Evolutionary conservation across 2,797 vertebrate genomes (phyloP), one percentile per base, ranked within the genome.

Genomic region (Percopsis omiscomaycus): DNA sequence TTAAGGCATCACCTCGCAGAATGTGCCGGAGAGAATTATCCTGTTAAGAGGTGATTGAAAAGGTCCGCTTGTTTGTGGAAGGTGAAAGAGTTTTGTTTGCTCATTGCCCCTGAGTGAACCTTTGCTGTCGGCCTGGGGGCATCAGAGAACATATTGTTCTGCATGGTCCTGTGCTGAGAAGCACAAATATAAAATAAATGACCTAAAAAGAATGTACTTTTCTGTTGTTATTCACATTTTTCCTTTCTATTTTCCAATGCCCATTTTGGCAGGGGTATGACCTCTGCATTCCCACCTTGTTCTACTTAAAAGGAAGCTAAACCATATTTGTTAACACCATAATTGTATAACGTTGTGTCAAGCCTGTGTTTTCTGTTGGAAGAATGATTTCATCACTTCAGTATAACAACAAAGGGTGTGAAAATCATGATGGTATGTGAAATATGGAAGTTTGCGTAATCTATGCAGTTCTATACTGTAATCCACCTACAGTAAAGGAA

Each of bases 291-390:
- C 59, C 54, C 56, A 65, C 67, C 42, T 81, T 84, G 77, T 84
- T 61, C 10, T 51, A 82, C 84, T 78, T 70, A 60, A 74, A 68
- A 73, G 59, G 73, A 69, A 68, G 63, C 71, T 56, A 80, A 87
- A 90, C 89, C 73, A 64, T 73, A 85, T 89, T 88, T 85, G 76
- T 74, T 82, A 80, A 80, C 59, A 15, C 47, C 61, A 72, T 87
- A 82, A 87, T 86, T 79, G 81, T 80, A 88, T 86, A 82, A 64
- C 22, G 67, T 82, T 80, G 75, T 70, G 66, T 73, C 65, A 65
- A 68, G 56, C 62, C 74, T 83, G 86, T 81, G 70, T 84, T 78
- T 65, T 48, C 71, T 10, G 50, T 70, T 63, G 55, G 68, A 60
- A 68, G 62, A 83, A 61, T 55, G 47, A 83, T 84, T 77, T 75